A percentile compares a stretch with the other conserved stretches of the same genome.
Conservation (phyloP, 2,888 invertebrate genomes). For the Chrysopilus asiliformis region DNA sequence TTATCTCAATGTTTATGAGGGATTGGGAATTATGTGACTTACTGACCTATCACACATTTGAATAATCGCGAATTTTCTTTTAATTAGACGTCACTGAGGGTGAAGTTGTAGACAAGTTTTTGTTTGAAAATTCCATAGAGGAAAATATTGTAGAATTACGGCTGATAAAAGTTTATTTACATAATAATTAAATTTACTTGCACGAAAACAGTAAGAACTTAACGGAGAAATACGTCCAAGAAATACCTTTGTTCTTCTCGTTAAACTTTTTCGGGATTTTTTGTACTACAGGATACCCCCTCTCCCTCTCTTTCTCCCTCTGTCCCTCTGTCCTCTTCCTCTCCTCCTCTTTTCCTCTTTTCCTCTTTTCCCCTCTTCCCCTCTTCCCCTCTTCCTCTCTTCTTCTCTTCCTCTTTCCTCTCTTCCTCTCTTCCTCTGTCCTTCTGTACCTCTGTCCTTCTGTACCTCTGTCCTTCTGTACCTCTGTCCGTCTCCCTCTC, state of each 20-base stretch:
- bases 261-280: too few relatives aligned
- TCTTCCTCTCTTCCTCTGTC: background rate
- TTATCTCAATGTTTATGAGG: too few relatives aligned
- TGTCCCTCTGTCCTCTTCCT: background rate
- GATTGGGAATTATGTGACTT: too few relatives aligned
- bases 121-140: conserved; percentile 1
- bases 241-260: too few relatives aligned
- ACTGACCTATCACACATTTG: too few relatives aligned
- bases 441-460: background rate
- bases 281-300: too few relatives aligned
- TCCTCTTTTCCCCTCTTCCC: background rate
- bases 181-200: too few relatives aligned
- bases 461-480: background rate
- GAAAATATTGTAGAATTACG: too few relatives aligned
- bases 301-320: background rate
- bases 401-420: background rate
- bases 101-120: background rate
- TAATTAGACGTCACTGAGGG: conserved; percentile 5
- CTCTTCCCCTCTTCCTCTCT: background rate
- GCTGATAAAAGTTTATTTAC: too few relatives aligned
- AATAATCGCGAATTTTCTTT: too few relatives aligned
- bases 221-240: too few relatives aligned
- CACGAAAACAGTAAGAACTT: too few relatives aligned
- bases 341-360: background rate
- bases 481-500: background rate